Base-by-base conservation (phyloP, 2,888 invertebrate species). In the Tyria jacobaeae region DNA sequence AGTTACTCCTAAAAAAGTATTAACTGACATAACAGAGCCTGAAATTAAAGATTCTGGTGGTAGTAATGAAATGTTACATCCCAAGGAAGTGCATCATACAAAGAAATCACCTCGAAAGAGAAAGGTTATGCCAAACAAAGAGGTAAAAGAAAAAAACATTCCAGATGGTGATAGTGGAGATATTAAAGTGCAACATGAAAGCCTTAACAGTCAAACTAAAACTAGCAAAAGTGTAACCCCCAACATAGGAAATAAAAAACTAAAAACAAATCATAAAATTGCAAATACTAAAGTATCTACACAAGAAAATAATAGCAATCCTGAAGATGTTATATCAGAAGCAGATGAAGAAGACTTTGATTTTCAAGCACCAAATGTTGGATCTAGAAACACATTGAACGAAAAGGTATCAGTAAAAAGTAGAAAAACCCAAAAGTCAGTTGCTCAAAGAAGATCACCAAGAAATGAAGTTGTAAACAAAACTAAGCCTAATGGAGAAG, bases 31-130 rank as follows among this genome's bases (percentile, higher is more conserved):
- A 10, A 47, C n/a, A 35, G 41, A 56, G n/a, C n/a, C 44, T 44
- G 17, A 51, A 15, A 24, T 52, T 7, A n/a, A 56, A 44, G 31
- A 57, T 15, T 7, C 14, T 55, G 39, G n/a, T 31, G 21, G 7
- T 21, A 51, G 24, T 41, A 47, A 27, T 56, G 47, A 47, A 5
- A 53, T 41, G 17, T 34, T 41, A 44, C 31, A 12, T 51, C 10
- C 49, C n/a, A 49, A 24, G 17, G 31, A 34, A 39, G 50, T 64
- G 61, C 60, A 44, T 47, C 41, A 60, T 31, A 35, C 51, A 7
- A 66, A 68, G 31, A 75, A 76, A 60, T 62, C 70, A 44, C 66
- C 70, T 39, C 41, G 49, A 12, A 78, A 76, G 64, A 74, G 72
- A 53, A 79, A 73, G 69, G 59, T 65, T 14, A 71, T 61, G 25